Percentiles rank a stretch among this genome's conserved stretches.
These are phyloP conservation scores for Phyllostomus hastatus DNA, from an alignment of 2,113 vertebrate species.

Conservation along the genomic window DNA sequence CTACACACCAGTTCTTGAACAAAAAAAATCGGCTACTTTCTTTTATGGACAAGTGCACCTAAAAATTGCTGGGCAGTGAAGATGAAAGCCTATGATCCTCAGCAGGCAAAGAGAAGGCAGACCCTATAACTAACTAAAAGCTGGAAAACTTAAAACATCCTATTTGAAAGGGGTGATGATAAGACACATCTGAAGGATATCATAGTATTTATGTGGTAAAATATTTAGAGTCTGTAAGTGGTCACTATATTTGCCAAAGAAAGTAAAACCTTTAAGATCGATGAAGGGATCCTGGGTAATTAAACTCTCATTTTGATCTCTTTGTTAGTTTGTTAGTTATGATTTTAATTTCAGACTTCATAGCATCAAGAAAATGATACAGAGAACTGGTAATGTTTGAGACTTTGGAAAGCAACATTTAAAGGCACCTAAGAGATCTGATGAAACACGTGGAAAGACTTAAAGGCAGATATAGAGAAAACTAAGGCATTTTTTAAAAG, in stretches of 20 bases:
- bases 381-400: background rate
- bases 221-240: background rate
- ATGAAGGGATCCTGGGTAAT: background rate
- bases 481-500: background rate
- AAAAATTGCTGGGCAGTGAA: background rate
- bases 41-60: background rate
- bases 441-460: background rate
- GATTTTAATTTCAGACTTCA: background rate
- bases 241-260: background rate
- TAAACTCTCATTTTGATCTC: background rate
- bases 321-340: background rate
- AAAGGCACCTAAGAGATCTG: background rate
- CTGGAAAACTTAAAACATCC: background rate
- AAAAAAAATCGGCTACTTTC: background rate
- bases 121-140: background rate
- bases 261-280: background rate
- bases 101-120: background rate
- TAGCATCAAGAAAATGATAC: background rate
- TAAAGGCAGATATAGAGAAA: background rate
- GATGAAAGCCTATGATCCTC: background rate
- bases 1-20: background rate
- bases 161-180: background rate
- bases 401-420: background rate
- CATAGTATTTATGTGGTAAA: background rate
- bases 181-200: background rate